Base-by-base conservation (phyloP, 1,140 invertebrate species). In the Cyclina sinensis region DNA sequence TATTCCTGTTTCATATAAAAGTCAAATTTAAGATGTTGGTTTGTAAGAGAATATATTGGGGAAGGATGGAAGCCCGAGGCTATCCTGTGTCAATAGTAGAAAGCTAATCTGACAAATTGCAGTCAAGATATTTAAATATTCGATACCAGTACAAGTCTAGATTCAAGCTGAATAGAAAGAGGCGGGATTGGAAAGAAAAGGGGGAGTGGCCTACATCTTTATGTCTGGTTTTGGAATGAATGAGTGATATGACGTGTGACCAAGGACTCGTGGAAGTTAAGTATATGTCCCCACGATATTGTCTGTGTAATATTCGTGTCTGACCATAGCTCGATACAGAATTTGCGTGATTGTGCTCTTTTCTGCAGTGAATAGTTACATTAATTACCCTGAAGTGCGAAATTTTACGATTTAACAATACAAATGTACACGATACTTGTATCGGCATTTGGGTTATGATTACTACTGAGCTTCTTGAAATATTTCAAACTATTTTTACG, bases 231-330 rank as follows among this genome's bases (percentile, higher is more conserved):
- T 76, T 86, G 48, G 84, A 73, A 73, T 86, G 84, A 81, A 70
- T 88, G 65, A 81, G 57, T 78, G 86, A 88, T 88, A 48, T 80
- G 78, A 62, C 74, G 86, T 81, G 78, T 81, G 78, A 81, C 76
- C 76, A 70, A 70, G 39, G 62, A 80, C 32, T 80, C 73, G 73
- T 80, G 32, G 43, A 70, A 68, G 76, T 81, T 88, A 88, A 88
- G 86, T 88, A 88, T 80, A 88, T 88, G 86, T 73, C 86, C 62
- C 62, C 76, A 80, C 78, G 86, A 88, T 70, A 81, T 88, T 54
- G 59, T 51, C 74, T 32, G 70, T 35, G 37, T 65, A 70, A 78
- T 78, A 68, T 88, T 81, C 76, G 86, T 88, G 78, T 81, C 78
- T 70, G 78, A 43, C 59, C 76, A 30, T 51, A 32, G 59, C 65